These are phyloP conservation scores for Chalcis sispes DNA, from an alignment of 2,888 invertebrate genomes.

Conservation along the genomic window DNA sequence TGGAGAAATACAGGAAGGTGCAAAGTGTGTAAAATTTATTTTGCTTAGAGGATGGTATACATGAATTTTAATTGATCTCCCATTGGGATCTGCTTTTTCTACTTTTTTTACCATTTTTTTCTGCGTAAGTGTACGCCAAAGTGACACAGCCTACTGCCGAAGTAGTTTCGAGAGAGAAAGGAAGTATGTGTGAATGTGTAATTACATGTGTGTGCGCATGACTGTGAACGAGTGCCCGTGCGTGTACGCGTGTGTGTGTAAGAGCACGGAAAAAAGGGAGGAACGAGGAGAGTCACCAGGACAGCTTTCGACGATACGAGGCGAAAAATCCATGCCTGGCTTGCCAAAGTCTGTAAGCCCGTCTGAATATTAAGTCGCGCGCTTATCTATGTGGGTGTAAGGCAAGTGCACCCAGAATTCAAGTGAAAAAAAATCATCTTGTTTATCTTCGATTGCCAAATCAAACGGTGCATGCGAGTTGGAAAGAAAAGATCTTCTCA, in stretches of 20 bases:
- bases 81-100: not conserved
- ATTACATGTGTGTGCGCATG: conserved; percentile 49
- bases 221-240: conserved; percentile 30
- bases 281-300: conserved; percentile 34
- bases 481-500: not conserved
- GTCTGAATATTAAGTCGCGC: not conserved
- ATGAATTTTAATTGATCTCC: too few species aligned
- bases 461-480: not conserved
- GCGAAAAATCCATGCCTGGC: not conserved
- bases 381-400: not conserved
- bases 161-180: conserved; percentile 54
- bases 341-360: not conserved
- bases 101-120: not conserved
- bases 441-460: not conserved
- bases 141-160: not conserved
- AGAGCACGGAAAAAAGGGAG: conserved; percentile 50
- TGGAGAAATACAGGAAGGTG: too few species aligned
- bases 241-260: conserved; percentile 2
- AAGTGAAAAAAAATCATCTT: not conserved
- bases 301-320: conserved; percentile 9
- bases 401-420: not conserved
- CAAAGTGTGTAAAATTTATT: too few species aligned
- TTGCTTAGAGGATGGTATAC: too few species aligned
- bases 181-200: conserved; percentile 54
- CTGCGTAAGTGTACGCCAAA: not conserved